Percentiles rank a stretch among this genome's conserved stretches.
Evolutionary conservation across 2,113 vertebrate genomes (phyloP).

Genomic region (Alligator sinensis): DNA sequence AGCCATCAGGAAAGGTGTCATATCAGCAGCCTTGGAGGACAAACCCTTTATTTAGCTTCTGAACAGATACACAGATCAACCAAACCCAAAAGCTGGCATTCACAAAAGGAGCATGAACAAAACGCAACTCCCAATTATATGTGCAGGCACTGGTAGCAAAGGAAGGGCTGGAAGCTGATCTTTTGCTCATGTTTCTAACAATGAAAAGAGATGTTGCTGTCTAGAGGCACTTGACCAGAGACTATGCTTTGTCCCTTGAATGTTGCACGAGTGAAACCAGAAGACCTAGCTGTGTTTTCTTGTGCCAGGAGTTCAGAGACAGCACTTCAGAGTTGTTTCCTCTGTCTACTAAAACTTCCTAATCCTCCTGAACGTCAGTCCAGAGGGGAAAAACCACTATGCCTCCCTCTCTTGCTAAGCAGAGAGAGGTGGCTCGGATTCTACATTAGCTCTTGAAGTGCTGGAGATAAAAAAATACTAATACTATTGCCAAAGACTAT

Average conservation of each 20-base stretch:
- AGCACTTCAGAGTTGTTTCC: not conserved
- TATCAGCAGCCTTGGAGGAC: not conserved
- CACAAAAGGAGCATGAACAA: not conserved
- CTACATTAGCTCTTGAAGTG: too few relatives aligned
- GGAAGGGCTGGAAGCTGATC: not conserved
- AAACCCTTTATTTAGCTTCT: not conserved
- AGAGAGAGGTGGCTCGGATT: too few relatives aligned
- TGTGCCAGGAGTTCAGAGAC: not conserved
- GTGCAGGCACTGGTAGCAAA: constrained; percentile 15
- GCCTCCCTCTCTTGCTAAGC: too few relatives aligned
- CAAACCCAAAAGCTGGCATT: constrained; percentile 9
- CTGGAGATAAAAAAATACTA: too few relatives aligned
- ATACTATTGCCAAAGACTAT: too few relatives aligned
- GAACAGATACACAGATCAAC: not conserved
- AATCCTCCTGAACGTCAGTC: too few relatives aligned
- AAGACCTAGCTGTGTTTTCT: not conserved
- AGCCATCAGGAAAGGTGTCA: not conserved
- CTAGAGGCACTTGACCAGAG: fast-evolving
- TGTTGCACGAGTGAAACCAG: not conserved
- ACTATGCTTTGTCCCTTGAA: not conserved
- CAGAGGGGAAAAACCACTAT: too few relatives aligned
- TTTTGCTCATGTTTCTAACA: not conserved
- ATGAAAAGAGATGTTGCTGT: not conserved
- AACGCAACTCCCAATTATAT: not conserved
- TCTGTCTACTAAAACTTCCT: not conserved